Base-by-base conservation (phyloP, 2,113 vertebrate species). In the Sterrhoptilus dennistouni region DNA sequence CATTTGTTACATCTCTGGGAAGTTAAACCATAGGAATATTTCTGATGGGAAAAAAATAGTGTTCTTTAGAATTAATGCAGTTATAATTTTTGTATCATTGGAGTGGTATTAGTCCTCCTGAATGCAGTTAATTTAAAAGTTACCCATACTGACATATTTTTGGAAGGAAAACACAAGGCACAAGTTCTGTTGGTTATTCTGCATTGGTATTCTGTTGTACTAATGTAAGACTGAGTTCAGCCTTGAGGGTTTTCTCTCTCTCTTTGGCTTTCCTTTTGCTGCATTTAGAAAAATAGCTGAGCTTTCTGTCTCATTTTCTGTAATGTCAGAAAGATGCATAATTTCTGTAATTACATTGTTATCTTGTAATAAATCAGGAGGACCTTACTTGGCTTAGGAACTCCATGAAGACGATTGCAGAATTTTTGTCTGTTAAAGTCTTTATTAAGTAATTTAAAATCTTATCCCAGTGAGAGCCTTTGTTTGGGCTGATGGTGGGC, bases 371-470 rank as follows among this genome's bases (percentile, higher is more conserved):
- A 81, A 83, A 89, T 93, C 33, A 60, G 52, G 61, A 57, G 40
- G 60, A 63, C 36, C 9, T 95, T 75, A 28, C 47, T 91, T 74
- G 80, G 78, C 50, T 93, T 56, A 40, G 21, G 60, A 87, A 60
- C 38, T 16, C 18, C 9, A 19, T 89, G 69, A 91, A 83, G 68
- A 83, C 77, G 54, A 86, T 74, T 0, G 8, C 33, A 60, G 54
- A 70, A n/a, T 89, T 91, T 92, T 84, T 87, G 29, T 84, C 57
- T 78, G n/a, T 50, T 72, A 29, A 81, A 89, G 15, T 68, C 56
- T 91, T 90, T 86, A 74, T 83, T 79, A 95, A 78, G 76, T 89
- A 89, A 89, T 95, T 92, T 92, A 66, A 93, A 80, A 81, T 84
- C 35, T 71, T 87, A 68, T 68, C 44, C 83, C 64, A 81, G 19